These are phyloP conservation scores for Sciurus carolinensis DNA, from an alignment of 2,797 vertebrate genomes.

Conservation along the genomic window DNA sequence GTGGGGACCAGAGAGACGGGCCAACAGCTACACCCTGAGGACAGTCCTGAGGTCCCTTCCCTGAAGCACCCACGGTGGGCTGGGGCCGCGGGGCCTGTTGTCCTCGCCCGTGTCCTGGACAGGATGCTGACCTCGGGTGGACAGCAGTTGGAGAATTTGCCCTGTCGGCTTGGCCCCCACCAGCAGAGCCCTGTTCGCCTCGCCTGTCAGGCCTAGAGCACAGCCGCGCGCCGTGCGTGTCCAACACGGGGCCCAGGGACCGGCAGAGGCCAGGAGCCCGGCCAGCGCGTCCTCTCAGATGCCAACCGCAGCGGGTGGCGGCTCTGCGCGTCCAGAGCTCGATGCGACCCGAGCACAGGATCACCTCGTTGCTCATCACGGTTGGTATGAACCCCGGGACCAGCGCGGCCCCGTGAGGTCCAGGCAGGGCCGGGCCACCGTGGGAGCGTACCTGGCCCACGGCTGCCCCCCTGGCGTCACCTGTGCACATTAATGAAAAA, in stretches of 20 bases:
- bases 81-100: too few relatives aligned
- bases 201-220: neutral
- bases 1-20: neutral
- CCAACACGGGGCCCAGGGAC: fast-evolving
- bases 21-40: neutral
- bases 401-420: neutral
- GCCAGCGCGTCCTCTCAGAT: fast-evolving
- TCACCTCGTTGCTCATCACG: neutral
- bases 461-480: slow-evolving; percentile 79
- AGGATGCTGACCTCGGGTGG: too few relatives aligned
- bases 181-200: neutral
- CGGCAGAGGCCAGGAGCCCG: neutral
- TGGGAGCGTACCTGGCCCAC: slow-evolving; percentile 75
- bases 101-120: too few relatives aligned
- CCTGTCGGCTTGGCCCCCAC: neutral
- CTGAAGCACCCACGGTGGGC: neutral
- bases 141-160: neutral
- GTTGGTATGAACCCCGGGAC: neutral
- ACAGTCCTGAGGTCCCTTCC: neutral
- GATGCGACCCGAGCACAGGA: neutral
- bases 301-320: fast-evolving
- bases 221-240: fast-evolving
- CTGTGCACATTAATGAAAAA: slow-evolving; percentile 83
- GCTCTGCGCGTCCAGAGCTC: neutral
- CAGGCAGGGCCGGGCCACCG: fast-evolving